These are phyloP conservation scores for Brachionus rotundiformis DNA, from an alignment of 1,140 invertebrate species.

Conservation along the genomic window DNA sequence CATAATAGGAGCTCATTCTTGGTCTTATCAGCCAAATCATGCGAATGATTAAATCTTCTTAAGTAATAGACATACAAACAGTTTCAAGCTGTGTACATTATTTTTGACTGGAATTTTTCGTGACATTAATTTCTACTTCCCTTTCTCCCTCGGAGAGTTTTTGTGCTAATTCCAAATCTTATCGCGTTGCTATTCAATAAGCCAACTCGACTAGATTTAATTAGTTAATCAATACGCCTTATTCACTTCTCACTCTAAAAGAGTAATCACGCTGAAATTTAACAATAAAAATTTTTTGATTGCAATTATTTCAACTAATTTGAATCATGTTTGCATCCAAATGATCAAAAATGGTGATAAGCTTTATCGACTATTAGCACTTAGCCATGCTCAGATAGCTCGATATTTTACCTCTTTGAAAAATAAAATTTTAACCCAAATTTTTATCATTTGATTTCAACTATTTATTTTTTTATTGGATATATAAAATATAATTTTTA, in stretches of 20 bases:
- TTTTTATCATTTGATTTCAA: no score
- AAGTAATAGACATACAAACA: slow-evolving; percentile 10
- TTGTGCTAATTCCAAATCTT: background rate
- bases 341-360: background rate
- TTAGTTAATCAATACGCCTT: slow-evolving; percentile 20
- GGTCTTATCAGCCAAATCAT: slow-evolving; percentile 28
- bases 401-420: background rate
- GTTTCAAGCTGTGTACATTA: slow-evolving; percentile 35
- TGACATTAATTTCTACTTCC: slow-evolving; percentile 36
- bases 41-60: slow-evolving; percentile 13
- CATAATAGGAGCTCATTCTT: slow-evolving; percentile 12
- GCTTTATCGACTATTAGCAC: background rate
- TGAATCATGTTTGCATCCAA: background rate
- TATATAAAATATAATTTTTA: no score
- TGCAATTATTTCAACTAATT: slow-evolving; percentile 34
- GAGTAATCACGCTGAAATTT: slow-evolving; percentile 32
- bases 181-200: slow-evolving; percentile 39
- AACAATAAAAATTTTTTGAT: background rate
- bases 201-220: slow-evolving; percentile 20
- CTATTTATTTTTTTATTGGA: no score
- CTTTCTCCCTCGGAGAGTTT: background rate
- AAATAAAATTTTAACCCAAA: no score
- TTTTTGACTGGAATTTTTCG: slow-evolving; percentile 18
- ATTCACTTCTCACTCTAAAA: background rate
- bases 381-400: background rate